phyloP scores from a whole-genome alignment of 2,113 vertebrate genomes.

The Nannospalax galili region DNA sequence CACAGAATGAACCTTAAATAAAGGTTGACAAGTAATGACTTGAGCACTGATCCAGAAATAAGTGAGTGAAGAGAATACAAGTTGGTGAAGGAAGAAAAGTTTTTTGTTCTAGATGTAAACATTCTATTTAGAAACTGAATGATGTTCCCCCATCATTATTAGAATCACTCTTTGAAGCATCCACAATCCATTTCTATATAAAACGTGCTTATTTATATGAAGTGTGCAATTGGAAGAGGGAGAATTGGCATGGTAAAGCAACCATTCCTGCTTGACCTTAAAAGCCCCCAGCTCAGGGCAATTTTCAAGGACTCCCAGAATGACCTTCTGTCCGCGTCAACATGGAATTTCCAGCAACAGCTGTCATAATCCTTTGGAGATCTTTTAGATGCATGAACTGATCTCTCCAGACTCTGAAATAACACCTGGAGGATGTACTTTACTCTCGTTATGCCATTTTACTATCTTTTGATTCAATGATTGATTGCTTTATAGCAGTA shows the following conservation, averaged over 20 bases:
- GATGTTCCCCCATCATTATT: background rate
- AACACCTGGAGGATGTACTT: background rate
- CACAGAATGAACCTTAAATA: background rate
- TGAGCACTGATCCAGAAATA: conserved; percentile 40
- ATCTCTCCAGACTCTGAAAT: conserved; percentile 24
- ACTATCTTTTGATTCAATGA: conserved; percentile 18
- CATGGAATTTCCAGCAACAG: background rate
- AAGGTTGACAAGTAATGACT: conserved; percentile 11
- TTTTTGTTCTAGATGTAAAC: conserved; percentile 41
- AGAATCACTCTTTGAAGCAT: conserved; percentile 70
- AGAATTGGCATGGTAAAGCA: background rate
- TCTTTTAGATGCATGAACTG: conserved; percentile 43
- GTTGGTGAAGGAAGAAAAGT: background rate
- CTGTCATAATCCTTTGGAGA: background rate
- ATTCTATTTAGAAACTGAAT: conserved; percentile 52
- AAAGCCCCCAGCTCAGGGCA: conserved; percentile 23
- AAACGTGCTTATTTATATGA: conserved; percentile 59
- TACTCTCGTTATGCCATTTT: background rate
- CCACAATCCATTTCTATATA: conserved; percentile 63
- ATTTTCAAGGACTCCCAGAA: conserved; percentile 49
- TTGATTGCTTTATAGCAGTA: background rate
- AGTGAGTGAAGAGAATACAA: background rate
- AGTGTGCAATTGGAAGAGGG: conserved; percentile 47
- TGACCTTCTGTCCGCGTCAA: background rate
- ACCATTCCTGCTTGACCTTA: conserved; percentile 38